Conservation (phyloP, 2,797 vertebrate genomes). For the Anabas testudineus region DNA sequence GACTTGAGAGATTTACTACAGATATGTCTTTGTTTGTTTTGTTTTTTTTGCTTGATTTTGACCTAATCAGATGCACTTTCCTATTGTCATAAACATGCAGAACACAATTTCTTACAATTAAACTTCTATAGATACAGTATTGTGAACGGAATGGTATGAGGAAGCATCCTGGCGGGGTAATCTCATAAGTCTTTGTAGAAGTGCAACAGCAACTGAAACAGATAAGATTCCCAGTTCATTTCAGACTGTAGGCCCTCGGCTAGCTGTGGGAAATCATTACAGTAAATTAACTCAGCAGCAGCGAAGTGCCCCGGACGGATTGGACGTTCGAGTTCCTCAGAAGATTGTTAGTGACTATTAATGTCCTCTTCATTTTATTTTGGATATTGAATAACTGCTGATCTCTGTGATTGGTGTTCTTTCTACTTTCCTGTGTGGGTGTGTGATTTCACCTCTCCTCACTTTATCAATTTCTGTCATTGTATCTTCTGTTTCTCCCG, state of each 20-base stretch:
- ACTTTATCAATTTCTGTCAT: neutral
- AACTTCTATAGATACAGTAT: neutral
- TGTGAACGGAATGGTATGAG: slow-evolving; percentile 16
- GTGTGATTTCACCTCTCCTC: neutral
- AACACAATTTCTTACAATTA: neutral
- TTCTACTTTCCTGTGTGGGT: slow-evolving; percentile 1
- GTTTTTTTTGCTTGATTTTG: too few species aligned
- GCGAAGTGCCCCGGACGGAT: slow-evolving; percentile 52
- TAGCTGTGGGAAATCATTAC: slow-evolving; percentile 57
- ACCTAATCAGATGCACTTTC: too few species aligned
- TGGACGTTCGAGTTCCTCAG: slow-evolving; percentile 53
- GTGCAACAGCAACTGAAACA: slow-evolving; percentile 16
- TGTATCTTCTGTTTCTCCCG: neutral
- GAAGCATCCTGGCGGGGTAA: too few species aligned
- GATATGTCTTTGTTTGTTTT: too few species aligned
- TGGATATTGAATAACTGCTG: slow-evolving; percentile 40
- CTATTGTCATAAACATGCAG: neutral
- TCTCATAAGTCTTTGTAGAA: slow-evolving; percentile 17
- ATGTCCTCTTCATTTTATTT: slow-evolving; percentile 60
- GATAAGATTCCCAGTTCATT: slow-evolving; percentile 36
- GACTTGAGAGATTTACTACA: too few species aligned
- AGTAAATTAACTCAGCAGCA: slow-evolving; percentile 56
- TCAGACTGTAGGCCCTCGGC: slow-evolving; percentile 24
- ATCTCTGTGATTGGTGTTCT: neutral
- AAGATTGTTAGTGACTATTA: slow-evolving; percentile 68